phyloP scores from a whole-genome alignment of 2,888 invertebrate species.

The Colletes collaris region DNA sequence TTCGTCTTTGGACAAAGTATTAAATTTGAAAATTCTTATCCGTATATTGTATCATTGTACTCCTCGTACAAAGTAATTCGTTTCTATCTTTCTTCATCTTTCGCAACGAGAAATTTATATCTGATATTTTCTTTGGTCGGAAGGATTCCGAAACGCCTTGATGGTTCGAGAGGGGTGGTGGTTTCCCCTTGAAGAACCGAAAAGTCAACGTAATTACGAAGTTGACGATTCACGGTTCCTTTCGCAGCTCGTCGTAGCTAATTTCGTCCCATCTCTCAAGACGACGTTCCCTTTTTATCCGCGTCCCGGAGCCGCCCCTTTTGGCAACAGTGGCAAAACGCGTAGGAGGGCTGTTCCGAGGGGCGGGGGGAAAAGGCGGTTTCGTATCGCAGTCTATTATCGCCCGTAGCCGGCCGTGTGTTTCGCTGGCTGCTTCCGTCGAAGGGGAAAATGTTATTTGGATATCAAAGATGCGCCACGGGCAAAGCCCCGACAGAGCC shows the following conservation, averaged over 20 bases:
- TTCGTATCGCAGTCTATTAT: constrained; percentile 66
- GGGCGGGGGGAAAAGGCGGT: neutral
- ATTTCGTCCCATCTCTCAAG: constrained; percentile 35
- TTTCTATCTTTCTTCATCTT: too few species aligned
- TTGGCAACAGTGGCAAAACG: constrained; percentile 33
- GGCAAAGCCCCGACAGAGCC: constrained; percentile 60
- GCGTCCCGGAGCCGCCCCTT: constrained; percentile 22
- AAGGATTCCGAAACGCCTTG: too few species aligned
- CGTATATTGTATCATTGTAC: too few species aligned
- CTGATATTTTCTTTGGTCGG: too few species aligned
- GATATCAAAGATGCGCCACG: constrained; percentile 72
- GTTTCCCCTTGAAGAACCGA: neutral
- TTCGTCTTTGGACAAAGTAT: too few species aligned
- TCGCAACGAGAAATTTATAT: too few species aligned
- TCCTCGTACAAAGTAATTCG: too few species aligned
- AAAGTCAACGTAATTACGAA: constrained; percentile 28
- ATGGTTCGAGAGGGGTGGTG: too few species aligned
- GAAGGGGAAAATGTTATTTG: constrained; percentile 74
- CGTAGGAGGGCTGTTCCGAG: constrained; percentile 25
- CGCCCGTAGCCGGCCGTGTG: constrained; percentile 43
- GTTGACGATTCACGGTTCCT: constrained; percentile 17
- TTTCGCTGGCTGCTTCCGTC: constrained; percentile 59
- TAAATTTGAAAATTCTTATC: too few species aligned
- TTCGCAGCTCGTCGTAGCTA: constrained; percentile 29
- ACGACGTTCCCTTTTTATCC: constrained; percentile 35